A percentile compares a stretch with the other conserved stretches of the same genome.
Conservation (phyloP, 2,888 invertebrate species). For the Ceriagrion tenellum region DNA sequence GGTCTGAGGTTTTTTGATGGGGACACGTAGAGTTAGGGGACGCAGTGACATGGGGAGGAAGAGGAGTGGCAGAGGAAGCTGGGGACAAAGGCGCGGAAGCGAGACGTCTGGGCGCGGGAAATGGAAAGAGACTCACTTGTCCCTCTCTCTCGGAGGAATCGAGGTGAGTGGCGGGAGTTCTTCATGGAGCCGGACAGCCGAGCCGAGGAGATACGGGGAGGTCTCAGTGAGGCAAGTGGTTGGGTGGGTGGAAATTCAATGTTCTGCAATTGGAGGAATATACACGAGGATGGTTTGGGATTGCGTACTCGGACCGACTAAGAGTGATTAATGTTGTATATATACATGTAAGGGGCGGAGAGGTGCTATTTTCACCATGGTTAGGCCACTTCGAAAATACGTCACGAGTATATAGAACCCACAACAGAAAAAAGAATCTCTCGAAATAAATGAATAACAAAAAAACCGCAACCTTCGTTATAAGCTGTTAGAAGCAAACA, state of each 20-base stretch:
- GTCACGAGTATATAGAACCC: no score
- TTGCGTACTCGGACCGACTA: no score
- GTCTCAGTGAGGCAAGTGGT: background rate
- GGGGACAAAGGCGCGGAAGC: background rate
- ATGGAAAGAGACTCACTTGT: slow-evolving; percentile 20
- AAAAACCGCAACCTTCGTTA: no score
- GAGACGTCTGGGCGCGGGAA: background rate
- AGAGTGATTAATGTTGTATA: no score
- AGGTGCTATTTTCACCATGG: no score
- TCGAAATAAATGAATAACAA: no score
- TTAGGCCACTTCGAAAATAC: no score
- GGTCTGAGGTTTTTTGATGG: background rate
- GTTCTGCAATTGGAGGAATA: background rate
- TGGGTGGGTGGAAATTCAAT: background rate
- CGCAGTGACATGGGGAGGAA: background rate
- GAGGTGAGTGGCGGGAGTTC: background rate
- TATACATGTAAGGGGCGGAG: no score
- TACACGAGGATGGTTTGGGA: no score
- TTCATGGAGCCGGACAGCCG: background rate
- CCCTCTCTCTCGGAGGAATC: background rate
- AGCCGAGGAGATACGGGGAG: background rate
- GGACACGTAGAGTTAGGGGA: background rate
- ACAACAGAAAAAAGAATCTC: no score
- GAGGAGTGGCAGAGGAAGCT: background rate
- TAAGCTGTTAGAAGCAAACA: no score